These are phyloP conservation scores for Leptinotarsa haldemani DNA, from an alignment of 2,888 invertebrate genomes.

Conservation along the genomic window DNA sequence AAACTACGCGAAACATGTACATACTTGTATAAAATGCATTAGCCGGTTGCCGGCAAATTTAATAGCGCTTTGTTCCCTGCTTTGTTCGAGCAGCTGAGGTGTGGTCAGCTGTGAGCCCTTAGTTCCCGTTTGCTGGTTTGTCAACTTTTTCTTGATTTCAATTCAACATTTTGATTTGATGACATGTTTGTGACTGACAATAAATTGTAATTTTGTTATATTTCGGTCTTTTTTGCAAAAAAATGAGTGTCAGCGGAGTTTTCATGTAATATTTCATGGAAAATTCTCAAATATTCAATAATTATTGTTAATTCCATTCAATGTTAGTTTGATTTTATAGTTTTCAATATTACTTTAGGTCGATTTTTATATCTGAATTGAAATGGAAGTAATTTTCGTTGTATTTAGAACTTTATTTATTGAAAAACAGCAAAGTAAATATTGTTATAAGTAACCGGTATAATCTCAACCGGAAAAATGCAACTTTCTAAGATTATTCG, in stretches of 20 bases:
- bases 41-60: constrained; percentile 21
- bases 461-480: no score
- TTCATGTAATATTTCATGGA: no score
- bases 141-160: background rate
- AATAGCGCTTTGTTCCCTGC: constrained; percentile 34
- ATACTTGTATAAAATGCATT: constrained; percentile 11
- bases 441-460: no score
- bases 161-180: background rate
- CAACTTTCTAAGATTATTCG: no score
- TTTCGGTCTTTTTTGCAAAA: no score
- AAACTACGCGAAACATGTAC: background rate
- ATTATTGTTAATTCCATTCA: background rate
- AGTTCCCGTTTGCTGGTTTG: constrained; percentile 7
- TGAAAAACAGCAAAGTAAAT: no score
- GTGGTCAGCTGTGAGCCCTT: constrained; percentile 32
- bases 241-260: no score
- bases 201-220: background rate
- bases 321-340: no score
- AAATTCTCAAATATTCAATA: background rate
- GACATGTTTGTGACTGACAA: background rate
- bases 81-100: constrained; percentile 38
- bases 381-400: no score
- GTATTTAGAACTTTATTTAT: no score
- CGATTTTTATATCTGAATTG: no score
- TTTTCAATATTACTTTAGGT: no score